Base-by-base conservation (phyloP, 2,888 invertebrate genomes). In the Sinohyriopsis cumingii region DNA sequence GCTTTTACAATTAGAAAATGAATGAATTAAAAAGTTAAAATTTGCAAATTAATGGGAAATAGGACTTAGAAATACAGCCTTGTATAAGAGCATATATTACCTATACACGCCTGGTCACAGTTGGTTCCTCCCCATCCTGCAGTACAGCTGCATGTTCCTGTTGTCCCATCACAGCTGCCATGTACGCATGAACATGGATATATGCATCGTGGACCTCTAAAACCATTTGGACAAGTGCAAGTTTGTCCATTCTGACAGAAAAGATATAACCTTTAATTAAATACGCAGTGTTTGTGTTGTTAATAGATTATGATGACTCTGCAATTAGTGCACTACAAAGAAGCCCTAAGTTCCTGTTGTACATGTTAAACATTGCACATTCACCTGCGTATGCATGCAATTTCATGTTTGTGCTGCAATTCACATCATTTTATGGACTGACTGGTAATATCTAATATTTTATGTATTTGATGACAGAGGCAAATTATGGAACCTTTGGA, bases 31-130 rank as follows among this genome's bases (percentile, higher is more conserved):
- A 45, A 6, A 28, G n/a, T 15, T 12, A 45, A 45, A 69, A 28
- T 61, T 70, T 55, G 64, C 69, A 63, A 22, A 9, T 59, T 53
- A 20, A 54, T 22, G 54, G 45, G 54, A 24, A 64, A 20, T 6
- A 20, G 9, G 18, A n/a, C n/a, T 7, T 63, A 63, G 7, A 45
- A 63, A 24, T 45, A 4, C 28, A 28, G 28, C 20, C 4, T 28
- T 25, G 24, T 20, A 20, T 12, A 28, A 25, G 3, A 61, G 28
- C 19, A 25, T 25, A n/a, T 75, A 77, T 82, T 82, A 55, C 55
- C 22, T 55, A 74, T 71, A 80, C 85, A 86, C 0, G 82, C 77
- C 18, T 60, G 74, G 57, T 84, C 82, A 78, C 87, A 86, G 24
- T 62, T 65, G 19, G 73, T 72, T 3, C 82, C 84, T 45, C 56